Percentiles rank a stretch among this genome's conserved stretches.
Evolutionary conservation across 1,140 invertebrate species (phyloP).

Genomic region (Thaumetopoea pityocampa): DNA sequence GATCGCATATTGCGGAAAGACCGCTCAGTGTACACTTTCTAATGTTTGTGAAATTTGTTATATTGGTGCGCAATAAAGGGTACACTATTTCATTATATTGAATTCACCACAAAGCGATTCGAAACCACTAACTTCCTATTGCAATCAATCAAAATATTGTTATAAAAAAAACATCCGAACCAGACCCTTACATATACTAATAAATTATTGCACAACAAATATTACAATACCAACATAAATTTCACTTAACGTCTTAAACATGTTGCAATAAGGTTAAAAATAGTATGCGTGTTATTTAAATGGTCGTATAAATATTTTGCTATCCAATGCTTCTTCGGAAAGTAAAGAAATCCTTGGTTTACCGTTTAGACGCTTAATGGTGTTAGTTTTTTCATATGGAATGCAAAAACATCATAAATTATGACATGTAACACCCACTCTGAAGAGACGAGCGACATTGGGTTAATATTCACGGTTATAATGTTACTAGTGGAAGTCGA

Average conservation of each 20-base stretch:
- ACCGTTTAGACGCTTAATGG: conserved; percentile 65
- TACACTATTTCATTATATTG: too few species aligned
- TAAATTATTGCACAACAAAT: conserved; percentile 42
- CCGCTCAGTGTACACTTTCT: too few species aligned
- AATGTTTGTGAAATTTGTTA: too few species aligned
- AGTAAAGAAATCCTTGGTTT: conserved; percentile 58
- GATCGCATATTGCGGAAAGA: too few species aligned
- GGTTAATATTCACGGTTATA: conserved; percentile 23
- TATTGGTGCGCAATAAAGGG: too few species aligned
- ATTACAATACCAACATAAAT: background rate
- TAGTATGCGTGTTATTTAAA: conserved; percentile 4
- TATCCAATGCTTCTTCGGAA: conserved; percentile 37
- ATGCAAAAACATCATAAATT: conserved; percentile 59
- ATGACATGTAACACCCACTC: conserved; percentile 58
- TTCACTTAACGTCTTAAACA: background rate
- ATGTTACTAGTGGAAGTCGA: conserved; percentile 18
- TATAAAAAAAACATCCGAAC: conserved; percentile 39
- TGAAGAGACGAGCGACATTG: conserved; percentile 35
- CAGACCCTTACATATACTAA: conserved; percentile 43
- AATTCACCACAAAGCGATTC: too few species aligned
- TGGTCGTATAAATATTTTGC: conserved; percentile 12
- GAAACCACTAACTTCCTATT: conserved; percentile 41
- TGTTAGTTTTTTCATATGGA: conserved; percentile 42
- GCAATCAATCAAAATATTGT: conserved; percentile 61
- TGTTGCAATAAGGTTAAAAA: conserved; percentile 20